Evolutionary conservation across 2,113 vertebrate species (phyloP), one percentile per base, ranked within the genome.

Genomic region (Oostethus manadensis): DNA sequence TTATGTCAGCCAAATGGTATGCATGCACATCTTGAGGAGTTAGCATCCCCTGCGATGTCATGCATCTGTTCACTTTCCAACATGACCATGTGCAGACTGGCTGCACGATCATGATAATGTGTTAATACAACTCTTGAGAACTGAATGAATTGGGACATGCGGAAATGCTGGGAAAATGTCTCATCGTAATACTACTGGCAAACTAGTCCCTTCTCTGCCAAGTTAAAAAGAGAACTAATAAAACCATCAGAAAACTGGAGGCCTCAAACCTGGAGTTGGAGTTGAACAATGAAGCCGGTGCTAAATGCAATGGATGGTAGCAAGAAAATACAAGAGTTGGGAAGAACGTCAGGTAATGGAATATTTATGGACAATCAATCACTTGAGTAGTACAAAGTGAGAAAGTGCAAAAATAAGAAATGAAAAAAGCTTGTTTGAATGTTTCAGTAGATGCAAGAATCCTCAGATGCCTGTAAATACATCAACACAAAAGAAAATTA

Each of bases 391-490:
- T n/a, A n/a, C n/a, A n/a, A n/a, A n/a, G n/a, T n/a, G n/a, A n/a
- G n/a, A n/a, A n/a, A n/a, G n/a, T n/a, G n/a, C n/a, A 40, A 16
- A 11, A 16, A 0, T 2, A 54, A 50, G 3, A 9, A 56, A 20
- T 49, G 56, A 16, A 55, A 38, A 59, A 56, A 49, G 1, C 58
- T 29, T 51, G 29, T 54, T 17, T 68, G 18, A 48, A 51, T 16
- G 43, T 17, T 44, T n/a, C 17, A 18, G 17, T 2, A 14, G 14
- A 61, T 40, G 23, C 10, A 26, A 65, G 60, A 14, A 45, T 70
- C 76, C 46, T 86, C 72, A 75, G 64, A 75, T 55, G 67, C 75
- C 85, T 87, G 80, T 60, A 56, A 54, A 77, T 76, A 79, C 9
- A 73, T 56, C 44, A 68, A 75, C 0, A 50, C 15, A 10, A 46